Percentiles rank a stretch among this genome's conserved stretches.
These are phyloP conservation scores for Pyrrhura leucotis DNA, from an alignment of 2,797 vertebrate species.

Conservation along the genomic window DNA sequence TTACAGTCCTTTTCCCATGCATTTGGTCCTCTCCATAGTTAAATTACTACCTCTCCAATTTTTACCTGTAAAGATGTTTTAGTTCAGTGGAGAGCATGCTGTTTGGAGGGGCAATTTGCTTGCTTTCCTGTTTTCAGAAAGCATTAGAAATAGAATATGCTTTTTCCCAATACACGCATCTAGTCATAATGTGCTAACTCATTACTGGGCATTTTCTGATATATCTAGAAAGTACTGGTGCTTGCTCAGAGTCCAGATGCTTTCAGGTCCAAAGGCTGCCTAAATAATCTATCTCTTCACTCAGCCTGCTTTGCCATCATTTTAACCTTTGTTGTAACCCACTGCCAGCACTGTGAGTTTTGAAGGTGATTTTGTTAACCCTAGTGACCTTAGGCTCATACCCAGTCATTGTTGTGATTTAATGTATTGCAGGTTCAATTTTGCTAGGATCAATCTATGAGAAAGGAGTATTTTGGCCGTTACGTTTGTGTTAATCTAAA, in stretches of 20 bases:
- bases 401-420: not conserved
- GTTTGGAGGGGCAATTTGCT: not conserved
- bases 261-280: not conserved
- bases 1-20: not conserved
- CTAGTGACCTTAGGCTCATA: not conserved
- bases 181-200: not conserved
- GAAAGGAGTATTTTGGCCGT: not conserved
- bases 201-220: not conserved
- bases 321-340: not conserved
- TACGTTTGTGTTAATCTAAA: conserved; percentile 37
- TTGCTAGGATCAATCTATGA: not conserved
- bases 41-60: not conserved
- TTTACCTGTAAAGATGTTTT: not conserved
- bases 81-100: not conserved
- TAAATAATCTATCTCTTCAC: not conserved
- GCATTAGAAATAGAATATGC: not conserved
- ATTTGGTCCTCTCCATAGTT: not conserved
- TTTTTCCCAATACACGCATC: not conserved
- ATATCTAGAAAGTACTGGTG: not conserved
- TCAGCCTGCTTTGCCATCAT: not conserved
- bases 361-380: conserved; percentile 6
- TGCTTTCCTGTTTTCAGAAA: not conserved
- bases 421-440: not conserved
- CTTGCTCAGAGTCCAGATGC: not conserved
- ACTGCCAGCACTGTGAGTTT: not conserved